These are phyloP conservation scores for Colinus virginianus DNA, from an alignment of 2,113 vertebrate genomes.

Conservation along the genomic window DNA sequence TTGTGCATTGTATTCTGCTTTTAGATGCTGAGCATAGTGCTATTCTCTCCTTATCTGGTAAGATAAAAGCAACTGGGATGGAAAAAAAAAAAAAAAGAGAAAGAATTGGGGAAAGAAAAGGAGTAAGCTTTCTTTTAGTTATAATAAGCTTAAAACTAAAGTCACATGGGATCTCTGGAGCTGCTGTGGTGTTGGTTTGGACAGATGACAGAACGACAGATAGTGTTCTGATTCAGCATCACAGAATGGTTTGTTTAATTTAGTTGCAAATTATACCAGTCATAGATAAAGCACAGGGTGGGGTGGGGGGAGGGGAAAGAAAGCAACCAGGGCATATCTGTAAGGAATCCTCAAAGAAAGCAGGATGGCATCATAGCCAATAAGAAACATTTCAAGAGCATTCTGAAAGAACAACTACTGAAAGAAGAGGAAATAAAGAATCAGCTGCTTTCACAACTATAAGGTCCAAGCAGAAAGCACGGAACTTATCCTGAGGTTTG, in stretches of 20 bases:
- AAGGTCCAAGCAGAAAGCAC: not conserved
- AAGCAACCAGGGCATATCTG: not conserved
- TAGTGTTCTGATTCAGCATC: not conserved
- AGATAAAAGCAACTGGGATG: not conserved
- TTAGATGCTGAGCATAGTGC: not conserved
- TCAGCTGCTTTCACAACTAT: not conserved
- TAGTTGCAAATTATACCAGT: constrained; percentile 14
- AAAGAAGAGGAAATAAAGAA: not conserved
- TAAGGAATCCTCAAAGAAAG: not conserved
- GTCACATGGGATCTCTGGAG: not conserved
- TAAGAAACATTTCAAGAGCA: not conserved
- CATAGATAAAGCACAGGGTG: not conserved
- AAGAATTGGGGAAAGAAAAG: not conserved
- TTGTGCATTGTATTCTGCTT: not conserved
- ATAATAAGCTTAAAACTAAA: not conserved
- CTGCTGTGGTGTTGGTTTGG: not conserved
- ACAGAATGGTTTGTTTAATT: not conserved
- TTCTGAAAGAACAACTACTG: not conserved
- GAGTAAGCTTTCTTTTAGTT: not conserved
- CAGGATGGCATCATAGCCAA: not conserved
- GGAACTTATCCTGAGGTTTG: not conserved
- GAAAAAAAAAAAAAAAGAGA: not conserved
- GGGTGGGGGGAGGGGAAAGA: not conserved
- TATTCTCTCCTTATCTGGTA: not conserved
- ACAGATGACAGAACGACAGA: not conserved